A percentile compares a stretch with the other conserved stretches of the same genome.
Evolutionary conservation across 2,797 vertebrate genomes (phyloP).

Genomic region (Pseudomugil gertrudae): DNA sequence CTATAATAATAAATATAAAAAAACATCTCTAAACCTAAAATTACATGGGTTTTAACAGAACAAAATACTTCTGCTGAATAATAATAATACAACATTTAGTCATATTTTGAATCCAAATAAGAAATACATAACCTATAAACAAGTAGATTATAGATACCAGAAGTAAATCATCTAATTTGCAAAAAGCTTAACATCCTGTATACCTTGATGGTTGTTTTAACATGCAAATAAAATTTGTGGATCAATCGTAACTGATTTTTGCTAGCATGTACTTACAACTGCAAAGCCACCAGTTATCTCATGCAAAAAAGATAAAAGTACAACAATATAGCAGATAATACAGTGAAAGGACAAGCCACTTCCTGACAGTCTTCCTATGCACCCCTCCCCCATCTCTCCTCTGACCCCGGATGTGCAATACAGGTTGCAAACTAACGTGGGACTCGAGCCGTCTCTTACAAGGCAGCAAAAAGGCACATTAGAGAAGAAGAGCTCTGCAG

Average conservation of each 20-base stretch:
- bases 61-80: background rate
- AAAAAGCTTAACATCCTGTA: background rate
- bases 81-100: background rate
- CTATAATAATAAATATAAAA: background rate
- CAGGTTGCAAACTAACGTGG: constrained; percentile 22
- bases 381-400: constrained; percentile 39
- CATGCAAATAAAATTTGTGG: constrained; percentile 4
- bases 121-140: background rate
- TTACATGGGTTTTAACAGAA: background rate
- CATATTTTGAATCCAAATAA: background rate
- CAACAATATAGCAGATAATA: constrained; percentile 60
- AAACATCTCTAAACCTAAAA: background rate
- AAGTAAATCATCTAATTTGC: background rate
- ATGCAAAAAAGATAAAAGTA: constrained; percentile 26
- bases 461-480: constrained; percentile 29
- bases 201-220: background rate
- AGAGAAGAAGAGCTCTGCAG: constrained; percentile 11
- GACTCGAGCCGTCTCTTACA: constrained; percentile 31
- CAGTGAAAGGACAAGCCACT: constrained; percentile 71
- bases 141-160: background rate
- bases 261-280: background rate
- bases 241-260: constrained; percentile 2
- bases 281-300: constrained; percentile 8
- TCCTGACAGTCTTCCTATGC: constrained; percentile 73
- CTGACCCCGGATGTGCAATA: constrained; percentile 60